phyloP scores from a whole-genome alignment of 1,140 invertebrate species.

The Psix sp. region DNA sequence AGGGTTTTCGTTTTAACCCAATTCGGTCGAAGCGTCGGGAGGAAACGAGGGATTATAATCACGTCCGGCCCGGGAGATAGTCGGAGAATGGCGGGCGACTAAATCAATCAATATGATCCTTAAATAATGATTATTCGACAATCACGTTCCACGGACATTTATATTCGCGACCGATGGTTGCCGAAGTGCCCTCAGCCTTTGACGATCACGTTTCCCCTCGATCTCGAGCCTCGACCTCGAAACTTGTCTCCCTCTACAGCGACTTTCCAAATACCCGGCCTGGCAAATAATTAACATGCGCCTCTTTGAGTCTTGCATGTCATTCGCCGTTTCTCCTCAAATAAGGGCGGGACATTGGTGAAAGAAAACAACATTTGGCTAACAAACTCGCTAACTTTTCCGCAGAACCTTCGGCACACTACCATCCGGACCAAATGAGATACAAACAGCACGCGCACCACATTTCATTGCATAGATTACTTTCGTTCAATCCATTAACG shows the following conservation, averaged over 20 bases:
- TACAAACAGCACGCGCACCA: neutral
- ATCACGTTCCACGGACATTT: slow-evolving; percentile 57
- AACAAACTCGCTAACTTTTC: slow-evolving; percentile 18
- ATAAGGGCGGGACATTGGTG: slow-evolving; percentile 11
- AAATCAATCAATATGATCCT: slow-evolving; percentile 61
- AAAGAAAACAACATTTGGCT: slow-evolving; percentile 23
- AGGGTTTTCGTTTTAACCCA: too few relatives aligned
- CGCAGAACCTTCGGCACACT: slow-evolving; percentile 1
- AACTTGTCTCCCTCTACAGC: slow-evolving; percentile 41
- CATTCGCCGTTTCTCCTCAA: slow-evolving; percentile 35
- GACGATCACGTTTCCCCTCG: slow-evolving; percentile 58
- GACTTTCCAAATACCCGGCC: slow-evolving; percentile 49
- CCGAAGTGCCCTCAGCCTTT: slow-evolving; percentile 56
- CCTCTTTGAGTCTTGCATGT: slow-evolving; percentile 45
- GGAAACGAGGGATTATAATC: slow-evolving; percentile 49
- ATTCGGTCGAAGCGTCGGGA: slow-evolving; percentile 35
- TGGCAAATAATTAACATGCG: slow-evolving; percentile 58
- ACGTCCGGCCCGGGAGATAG: slow-evolving; percentile 29
- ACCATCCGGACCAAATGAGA: neutral
- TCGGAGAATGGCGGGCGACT: slow-evolving; percentile 52
- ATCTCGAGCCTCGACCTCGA: slow-evolving; percentile 49
- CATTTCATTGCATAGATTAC: neutral
- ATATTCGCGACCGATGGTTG: slow-evolving; percentile 58
- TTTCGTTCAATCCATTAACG: neutral
- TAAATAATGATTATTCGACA: slow-evolving; percentile 61